Percentiles rank a stretch among this genome's conserved stretches.
Conservation (phyloP, 2,797 vertebrate species). For the Hypotaenidia philippensis region DNA sequence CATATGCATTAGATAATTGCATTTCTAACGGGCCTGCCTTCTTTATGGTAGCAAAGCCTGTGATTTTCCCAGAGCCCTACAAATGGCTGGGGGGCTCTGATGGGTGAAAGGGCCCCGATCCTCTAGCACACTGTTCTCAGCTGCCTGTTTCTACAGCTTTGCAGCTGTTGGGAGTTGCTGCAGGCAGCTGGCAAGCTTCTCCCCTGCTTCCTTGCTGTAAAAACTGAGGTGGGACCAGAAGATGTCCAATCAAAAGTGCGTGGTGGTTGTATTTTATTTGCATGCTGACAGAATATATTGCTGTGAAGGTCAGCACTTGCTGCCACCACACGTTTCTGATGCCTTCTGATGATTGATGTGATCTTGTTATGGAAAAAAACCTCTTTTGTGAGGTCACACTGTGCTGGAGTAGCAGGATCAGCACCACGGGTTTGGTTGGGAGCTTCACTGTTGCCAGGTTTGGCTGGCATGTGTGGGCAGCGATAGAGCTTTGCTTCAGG, state of each 20-base stretch:
- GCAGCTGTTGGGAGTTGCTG: not conserved
- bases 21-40: not conserved
- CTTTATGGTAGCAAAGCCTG: not conserved
- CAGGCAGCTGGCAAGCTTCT: not conserved
- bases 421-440: not conserved
- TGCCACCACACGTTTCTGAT: not conserved
- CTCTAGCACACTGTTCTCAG: not conserved
- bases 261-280: not conserved
- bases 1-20: not conserved
- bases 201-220: not conserved
- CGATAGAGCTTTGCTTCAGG: not conserved
- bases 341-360: not conserved
- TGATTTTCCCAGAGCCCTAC: not conserved
- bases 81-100: not conserved
- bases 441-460: not conserved
- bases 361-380: not conserved
- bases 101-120: not conserved
- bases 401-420: not conserved
- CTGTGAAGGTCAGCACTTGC: fast-evolving
- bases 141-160: not conserved
- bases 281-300: not conserved
- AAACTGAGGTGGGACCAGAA: not conserved
- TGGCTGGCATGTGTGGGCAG: not conserved
- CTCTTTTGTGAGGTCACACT: fast-evolving
- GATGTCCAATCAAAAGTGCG: not conserved